Evolutionary conservation across 2,797 vertebrate genomes (phyloP), one percentile per base, ranked within the genome.

Genomic region (Streptopelia turtur): DNA sequence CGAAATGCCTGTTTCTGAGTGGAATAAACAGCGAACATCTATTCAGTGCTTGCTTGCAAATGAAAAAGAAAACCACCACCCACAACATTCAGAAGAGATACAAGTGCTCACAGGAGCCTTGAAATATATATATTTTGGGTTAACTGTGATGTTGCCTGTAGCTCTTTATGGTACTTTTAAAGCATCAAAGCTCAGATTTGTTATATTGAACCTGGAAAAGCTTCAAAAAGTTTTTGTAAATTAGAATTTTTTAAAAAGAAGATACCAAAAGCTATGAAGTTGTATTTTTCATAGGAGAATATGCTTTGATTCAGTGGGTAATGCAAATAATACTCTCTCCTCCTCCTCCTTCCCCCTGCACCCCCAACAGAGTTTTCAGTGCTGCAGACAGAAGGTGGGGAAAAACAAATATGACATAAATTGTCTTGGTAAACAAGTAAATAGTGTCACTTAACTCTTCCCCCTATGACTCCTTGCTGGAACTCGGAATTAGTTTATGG

Each of bases 401-500:
- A 85, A 90, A 96, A 83, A 70, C 89, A 69, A 94, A 96, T 66
- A 92, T 87, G 87, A 70, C 75, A 50, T 78, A 77, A 96, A 96
- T 57, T 56, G 79, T 84, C 92, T 83, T 24, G 22, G 87, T 92
- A 97, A 98, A 97, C 92, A 93, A 96, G 93, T 70, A 79, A 76
- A 96, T 75, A 88, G 91, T n/a, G 87, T 89, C 71, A 49, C 84
- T 93, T 77, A 28, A 57, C 89, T 93, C 59, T 93, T 92, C 83
- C 93, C n/a, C n/a, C 41, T 39, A 23, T 69, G 30, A 25, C 35
- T 72, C 87, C 88, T 69, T 87, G 11, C 60, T 83, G 91, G 83
- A 94, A 76, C 83, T 78, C 23, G 50, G 83, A 88, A 97, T 96
- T 85, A 87, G 89, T 98, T 91, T 90, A 97, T 92, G 97, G 97